Base-by-base conservation (phyloP, 1,140 invertebrate genomes). In the Lepidurus arcticus region DNA sequence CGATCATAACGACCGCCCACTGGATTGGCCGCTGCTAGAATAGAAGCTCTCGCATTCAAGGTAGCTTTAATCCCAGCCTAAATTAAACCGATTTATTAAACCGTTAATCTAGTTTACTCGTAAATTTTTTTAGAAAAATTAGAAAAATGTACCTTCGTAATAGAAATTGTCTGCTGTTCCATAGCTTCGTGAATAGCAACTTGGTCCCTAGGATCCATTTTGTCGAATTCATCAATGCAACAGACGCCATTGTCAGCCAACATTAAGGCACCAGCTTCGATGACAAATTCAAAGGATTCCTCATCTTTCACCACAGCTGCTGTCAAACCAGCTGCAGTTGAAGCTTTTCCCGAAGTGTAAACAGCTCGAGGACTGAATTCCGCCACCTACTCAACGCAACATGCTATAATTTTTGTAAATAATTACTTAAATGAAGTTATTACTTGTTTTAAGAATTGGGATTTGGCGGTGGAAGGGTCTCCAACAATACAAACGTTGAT, bases 111-210 rank as follows among this genome's bases (percentile, higher is more conserved):
- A 74, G 79, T 45, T n/a, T 74, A 16, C 42, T 44, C 16, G 77
- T 79, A 47, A 77, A 53, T 21, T 75, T 42, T 21, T 75, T 42
- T 5, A 73, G 53, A 78, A 53, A 10, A 76, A 75, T 43, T 74
- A 34, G 76, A 79, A 53, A 81, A 1, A 34, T 34, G 2, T 83
- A 91, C 90, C 87, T 99, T 99, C 0, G 98, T 97, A 76, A 99
- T 91, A 1, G 97, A 98, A 83, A 99, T 99, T 0, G 98, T 99
- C 86, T 99, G 98, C 84, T 99, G 98, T 89, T 99, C 98, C 98
- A 99, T 99, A 74, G 98, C 98, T 88, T 99, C 98, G 86, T 99
- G 98, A 83, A 98, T 99, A 42, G 98, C 98, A 7, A 99, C 97
- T 86, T 99, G 97, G 89, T 99, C 98, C 79, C 91, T 90, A 1